Evolutionary conservation across 2,797 vertebrate genomes (phyloP).

Genomic region (Micromesistius poutassou): DNA sequence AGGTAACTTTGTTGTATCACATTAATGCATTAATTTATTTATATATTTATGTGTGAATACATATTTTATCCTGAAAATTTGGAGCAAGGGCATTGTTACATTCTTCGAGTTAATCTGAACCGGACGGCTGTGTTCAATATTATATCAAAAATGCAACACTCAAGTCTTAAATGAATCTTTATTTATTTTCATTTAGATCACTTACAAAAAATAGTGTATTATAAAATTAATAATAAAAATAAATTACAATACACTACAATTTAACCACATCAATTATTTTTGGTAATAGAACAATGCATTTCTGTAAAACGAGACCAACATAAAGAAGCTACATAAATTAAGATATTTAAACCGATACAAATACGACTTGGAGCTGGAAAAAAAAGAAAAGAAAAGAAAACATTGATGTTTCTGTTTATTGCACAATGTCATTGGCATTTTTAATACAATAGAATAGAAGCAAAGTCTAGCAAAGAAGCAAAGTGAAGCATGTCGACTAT

Average conservation of each 20-base stretch:
- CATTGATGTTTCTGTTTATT: background rate
- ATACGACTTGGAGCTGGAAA: background rate
- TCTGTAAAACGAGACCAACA: background rate
- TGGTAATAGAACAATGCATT: background rate
- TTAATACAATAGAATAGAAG: slow-evolving; percentile 2
- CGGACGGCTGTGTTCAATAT: background rate
- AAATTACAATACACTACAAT: background rate
- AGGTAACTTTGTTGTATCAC: slow-evolving; percentile 6
- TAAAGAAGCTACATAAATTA: background rate
- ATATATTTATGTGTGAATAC: background rate
- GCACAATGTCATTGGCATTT: background rate
- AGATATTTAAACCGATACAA: background rate
- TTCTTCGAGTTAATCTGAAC: background rate
- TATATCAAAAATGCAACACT: background rate
- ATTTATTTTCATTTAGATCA: background rate
- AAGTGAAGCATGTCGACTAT: too few species aligned
- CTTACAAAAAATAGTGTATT: background rate
- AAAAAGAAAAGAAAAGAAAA: too few species aligned
- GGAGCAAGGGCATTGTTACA: background rate
- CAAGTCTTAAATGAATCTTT: background rate
- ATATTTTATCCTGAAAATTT: background rate
- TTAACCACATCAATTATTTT: background rate
- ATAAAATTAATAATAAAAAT: background rate
- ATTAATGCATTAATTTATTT: background rate
- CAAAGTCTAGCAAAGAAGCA: too few species aligned